phyloP scores from a whole-genome alignment of 2,888 invertebrate genomes.

The Lepidocyrtinus sp. region DNA sequence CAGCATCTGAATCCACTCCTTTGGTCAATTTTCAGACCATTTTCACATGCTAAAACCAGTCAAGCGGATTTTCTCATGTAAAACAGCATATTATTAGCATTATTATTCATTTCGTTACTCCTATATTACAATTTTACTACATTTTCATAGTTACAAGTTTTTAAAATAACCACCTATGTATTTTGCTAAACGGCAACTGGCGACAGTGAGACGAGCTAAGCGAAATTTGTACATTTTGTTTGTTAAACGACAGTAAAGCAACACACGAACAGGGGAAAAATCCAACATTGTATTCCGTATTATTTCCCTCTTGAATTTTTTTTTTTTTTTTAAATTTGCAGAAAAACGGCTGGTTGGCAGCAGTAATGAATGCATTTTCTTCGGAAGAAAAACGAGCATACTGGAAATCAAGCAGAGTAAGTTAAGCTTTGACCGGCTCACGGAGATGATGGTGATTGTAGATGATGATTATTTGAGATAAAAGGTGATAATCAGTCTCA shows the following conservation, averaged over 20 bases:
- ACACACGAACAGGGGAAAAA: slow-evolving; percentile 13
- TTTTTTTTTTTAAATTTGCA: slow-evolving; percentile 1
- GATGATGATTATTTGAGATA: slow-evolving; percentile 37
- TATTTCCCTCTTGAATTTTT: too few species aligned
- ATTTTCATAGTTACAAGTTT: slow-evolving; percentile 8
- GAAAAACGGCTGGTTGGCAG: too few species aligned
- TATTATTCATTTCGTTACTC: slow-evolving; percentile 17
- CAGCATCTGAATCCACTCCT: not conserved
- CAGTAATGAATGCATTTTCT: not conserved
- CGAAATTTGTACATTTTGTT: slow-evolving; percentile 15
- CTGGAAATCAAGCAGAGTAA: slow-evolving; percentile 11
- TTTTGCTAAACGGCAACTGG: slow-evolving; percentile 50
- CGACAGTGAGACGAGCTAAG: slow-evolving; percentile 51
- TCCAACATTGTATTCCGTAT: slow-evolving; percentile 22
- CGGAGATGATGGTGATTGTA: slow-evolving; percentile 17
- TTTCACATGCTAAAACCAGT: slow-evolving; percentile 61
- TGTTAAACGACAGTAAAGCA: slow-evolving; percentile 18
- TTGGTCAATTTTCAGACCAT: slow-evolving; percentile 41
- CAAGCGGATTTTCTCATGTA: slow-evolving; percentile 50
- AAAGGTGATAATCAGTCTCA: slow-evolving; percentile 56
- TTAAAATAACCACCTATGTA: slow-evolving; percentile 34
- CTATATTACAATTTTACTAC: slow-evolving; percentile 7
- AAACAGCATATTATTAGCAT: slow-evolving; percentile 45
- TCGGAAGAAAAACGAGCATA: not conserved
- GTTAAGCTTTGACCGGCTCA: slow-evolving; percentile 6